These are phyloP conservation scores for Gavia stellata DNA, from an alignment of 2,113 vertebrate genomes.

Conservation along the genomic window DNA sequence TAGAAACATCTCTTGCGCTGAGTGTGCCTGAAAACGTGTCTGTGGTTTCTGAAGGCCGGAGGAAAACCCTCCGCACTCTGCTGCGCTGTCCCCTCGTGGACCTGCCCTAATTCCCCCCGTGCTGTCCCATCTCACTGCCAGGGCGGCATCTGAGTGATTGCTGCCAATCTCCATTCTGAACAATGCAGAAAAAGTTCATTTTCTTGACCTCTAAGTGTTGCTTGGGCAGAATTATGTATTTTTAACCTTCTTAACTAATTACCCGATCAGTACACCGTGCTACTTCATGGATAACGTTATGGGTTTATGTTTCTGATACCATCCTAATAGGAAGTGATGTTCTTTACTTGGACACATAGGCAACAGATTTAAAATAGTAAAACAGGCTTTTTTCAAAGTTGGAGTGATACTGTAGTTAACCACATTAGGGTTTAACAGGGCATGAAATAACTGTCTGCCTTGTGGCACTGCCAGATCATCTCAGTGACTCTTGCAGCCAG, in stretches of 20 bases:
- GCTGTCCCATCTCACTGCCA: not conserved
- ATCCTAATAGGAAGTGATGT: conserved; percentile 7
- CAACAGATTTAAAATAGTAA: conserved; percentile 43
- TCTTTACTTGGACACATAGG: conserved; percentile 33
- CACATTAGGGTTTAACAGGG: conserved; percentile 91
- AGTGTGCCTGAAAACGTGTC: not conserved
- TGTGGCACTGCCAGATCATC: conserved; percentile 83
- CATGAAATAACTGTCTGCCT: conserved; percentile 92
- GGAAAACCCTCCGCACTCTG: not conserved
- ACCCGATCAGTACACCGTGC: rapidly evolving
- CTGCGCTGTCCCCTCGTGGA: not conserved
- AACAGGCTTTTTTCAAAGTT: conserved; percentile 54
- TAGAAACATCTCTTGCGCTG: not conserved
- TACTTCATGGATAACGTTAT: rapidly evolving
- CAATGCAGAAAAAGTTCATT: not conserved
- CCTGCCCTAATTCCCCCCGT: too few relatives aligned
- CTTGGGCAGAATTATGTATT: not conserved
- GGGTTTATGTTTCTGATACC: not conserved
- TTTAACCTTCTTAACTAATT: not conserved
- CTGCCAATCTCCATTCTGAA: not conserved
- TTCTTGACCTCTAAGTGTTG: not conserved
- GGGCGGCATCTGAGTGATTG: rapidly evolving
- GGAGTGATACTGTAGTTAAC: conserved; percentile 74
- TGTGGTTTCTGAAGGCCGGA: not conserved
- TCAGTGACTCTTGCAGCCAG: conserved; percentile 78